phyloP scores from a whole-genome alignment of 2,797 vertebrate species.

The Lacerta agilis region DNA sequence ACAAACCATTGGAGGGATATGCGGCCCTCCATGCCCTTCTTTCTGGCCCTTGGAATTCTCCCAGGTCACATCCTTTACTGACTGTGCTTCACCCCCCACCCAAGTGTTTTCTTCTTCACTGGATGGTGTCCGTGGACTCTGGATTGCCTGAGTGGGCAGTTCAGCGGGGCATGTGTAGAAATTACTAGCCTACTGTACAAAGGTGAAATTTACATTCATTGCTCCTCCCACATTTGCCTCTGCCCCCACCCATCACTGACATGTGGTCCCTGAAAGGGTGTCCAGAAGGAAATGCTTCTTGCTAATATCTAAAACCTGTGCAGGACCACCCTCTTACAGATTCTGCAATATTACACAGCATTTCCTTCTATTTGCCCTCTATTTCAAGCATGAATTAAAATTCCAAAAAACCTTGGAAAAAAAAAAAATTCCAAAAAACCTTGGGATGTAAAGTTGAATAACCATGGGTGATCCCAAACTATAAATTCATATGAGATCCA shows the following conservation, averaged over 20 bases:
- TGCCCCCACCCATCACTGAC: too few species aligned
- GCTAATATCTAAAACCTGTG: slow-evolving; percentile 18
- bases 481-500: background rate
- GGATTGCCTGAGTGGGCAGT: too few species aligned
- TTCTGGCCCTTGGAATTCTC: too few species aligned
- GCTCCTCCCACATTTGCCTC: background rate
- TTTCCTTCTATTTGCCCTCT: background rate
- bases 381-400: slow-evolving; percentile 3
- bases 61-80: too few species aligned
- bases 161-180: too few species aligned
- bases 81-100: too few species aligned
- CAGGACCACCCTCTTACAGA: background rate
- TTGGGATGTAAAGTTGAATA: slow-evolving; percentile 7
- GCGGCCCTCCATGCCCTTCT: too few species aligned
- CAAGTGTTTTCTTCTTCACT: too few species aligned
- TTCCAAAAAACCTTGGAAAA: background rate
- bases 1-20: background rate
- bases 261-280: background rate
- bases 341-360: background rate
- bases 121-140: too few species aligned
- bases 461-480: slow-evolving; percentile 11
- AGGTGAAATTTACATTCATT: too few species aligned
- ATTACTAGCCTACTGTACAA: too few species aligned
- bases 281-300: background rate
- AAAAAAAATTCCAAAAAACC: background rate